Evolutionary conservation across 2,797 vertebrate species (phyloP).

Genomic region (Sarcophilus harrisii): DNA sequence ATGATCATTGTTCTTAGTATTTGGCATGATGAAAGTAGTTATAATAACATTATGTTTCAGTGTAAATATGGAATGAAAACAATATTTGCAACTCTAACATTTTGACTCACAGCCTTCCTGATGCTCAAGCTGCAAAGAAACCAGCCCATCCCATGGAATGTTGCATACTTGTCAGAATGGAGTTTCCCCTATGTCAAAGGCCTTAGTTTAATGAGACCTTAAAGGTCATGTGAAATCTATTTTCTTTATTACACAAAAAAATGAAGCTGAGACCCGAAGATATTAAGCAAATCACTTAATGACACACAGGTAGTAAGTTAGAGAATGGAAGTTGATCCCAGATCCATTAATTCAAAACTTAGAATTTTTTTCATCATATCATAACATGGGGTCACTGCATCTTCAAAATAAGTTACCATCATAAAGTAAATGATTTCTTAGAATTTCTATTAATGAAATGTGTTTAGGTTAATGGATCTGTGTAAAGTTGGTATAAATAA

Average conservation of each 20-base stretch:
- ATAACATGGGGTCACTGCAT: neutral
- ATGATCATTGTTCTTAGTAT: neutral
- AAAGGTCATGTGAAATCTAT: neutral
- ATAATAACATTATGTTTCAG: neutral
- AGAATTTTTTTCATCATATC: neutral
- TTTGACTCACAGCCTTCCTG: neutral
- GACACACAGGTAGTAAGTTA: neutral
- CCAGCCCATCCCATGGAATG: neutral
- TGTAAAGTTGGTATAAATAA: neutral
- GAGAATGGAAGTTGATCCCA: neutral
- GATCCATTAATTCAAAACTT: neutral
- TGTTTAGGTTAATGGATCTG: neutral
- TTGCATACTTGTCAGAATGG: neutral
- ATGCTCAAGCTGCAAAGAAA: constrained; percentile 10
- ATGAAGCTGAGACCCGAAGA: neutral
- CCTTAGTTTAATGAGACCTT: neutral
- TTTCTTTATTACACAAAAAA: neutral
- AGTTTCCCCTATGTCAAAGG: neutral
- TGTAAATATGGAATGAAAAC: neutral
- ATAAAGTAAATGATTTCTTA: neutral
- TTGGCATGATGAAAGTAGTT: neutral
- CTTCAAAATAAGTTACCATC: neutral
- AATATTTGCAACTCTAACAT: constrained; percentile 23
- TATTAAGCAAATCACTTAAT: neutral
- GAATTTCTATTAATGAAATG: neutral